Evolutionary conservation across 2,888 invertebrate genomes (phyloP), one percentile per base, ranked within the genome.

Genomic region (Macropis europaea): DNA sequence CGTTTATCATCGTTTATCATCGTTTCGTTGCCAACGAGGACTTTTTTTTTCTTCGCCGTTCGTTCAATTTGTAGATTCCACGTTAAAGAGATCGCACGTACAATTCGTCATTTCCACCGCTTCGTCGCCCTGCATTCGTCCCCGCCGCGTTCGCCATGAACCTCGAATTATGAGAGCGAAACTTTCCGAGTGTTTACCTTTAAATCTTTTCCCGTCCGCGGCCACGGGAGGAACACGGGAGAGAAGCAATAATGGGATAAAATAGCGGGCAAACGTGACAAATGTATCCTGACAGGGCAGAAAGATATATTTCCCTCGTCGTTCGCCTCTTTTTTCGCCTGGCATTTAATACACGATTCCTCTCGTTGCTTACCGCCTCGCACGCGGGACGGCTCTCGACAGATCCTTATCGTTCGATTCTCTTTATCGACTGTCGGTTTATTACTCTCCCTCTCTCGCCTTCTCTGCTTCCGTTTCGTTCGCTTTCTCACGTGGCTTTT

Each of bases 241-340:
- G 54, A 57, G 59, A 54, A 34, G 66, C 73, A 67, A 73, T 73
- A 73, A 73, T 73, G 73, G 73, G 73, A 73, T 73, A 73, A 73
- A 73, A 73, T 73, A 73, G 61, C 61, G 61, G 73, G 53, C 73
- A 73, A 73, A 73, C 67, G 73, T 73, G 73, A 73, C 73, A 73
- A 73, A 73, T 73, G 73, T 73, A 62, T 73, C 73, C 64, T 64
- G 72, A 72, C 71, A 57, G 52, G 53, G 19, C 59, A 36, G 72
- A 47, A 59, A 59, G 72, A 73, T 73, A 72, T 73, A 73, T 73
- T 71, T 59, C 72, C 47, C 57, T 59, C 13, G 63, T 73, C 72
- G 64, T 64, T 71, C 64, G 52, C 45, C 62, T 57, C 57, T 72
- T 71, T 72, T 73, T 64, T 54, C n/a, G n/a, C n/a, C 30, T 57